phyloP scores from a whole-genome alignment of 2,888 invertebrate species.

The Gortyna flavago region DNA sequence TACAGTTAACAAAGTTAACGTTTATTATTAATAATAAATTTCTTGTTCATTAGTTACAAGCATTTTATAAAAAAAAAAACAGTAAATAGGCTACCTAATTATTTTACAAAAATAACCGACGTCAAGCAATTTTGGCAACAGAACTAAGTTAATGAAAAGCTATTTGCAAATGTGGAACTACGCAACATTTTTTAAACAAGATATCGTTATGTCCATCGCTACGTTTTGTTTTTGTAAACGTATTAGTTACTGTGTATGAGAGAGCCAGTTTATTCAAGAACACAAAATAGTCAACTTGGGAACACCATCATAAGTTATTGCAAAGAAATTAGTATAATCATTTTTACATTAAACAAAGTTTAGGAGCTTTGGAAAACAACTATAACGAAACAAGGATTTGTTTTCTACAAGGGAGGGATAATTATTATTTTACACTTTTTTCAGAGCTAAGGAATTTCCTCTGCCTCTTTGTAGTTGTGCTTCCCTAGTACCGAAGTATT shows the following conservation, averaged over 20 bases:
- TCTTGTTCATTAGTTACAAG: not conserved
- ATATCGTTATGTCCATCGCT: not conserved
- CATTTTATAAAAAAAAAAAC: no score
- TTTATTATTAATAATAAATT: not conserved
- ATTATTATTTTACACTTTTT: not conserved
- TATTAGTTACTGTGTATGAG: not conserved
- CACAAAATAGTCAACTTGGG: not conserved
- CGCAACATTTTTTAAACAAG: not conserved
- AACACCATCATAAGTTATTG: not conserved
- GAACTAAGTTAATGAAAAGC: no score
- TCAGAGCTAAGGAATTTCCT: slow-evolving; percentile 1
- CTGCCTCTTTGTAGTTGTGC: not conserved
- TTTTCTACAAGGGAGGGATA: no score
- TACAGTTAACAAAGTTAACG: not conserved
- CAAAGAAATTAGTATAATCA: not conserved
- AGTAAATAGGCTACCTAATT: no score
- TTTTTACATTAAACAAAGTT: not conserved
- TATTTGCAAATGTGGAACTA: not conserved
- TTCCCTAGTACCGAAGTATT: slow-evolving; percentile 37
- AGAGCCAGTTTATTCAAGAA: not conserved
- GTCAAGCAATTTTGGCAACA: not conserved
- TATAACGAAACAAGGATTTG: not conserved
- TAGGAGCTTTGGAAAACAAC: not conserved
- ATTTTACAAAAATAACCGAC: not conserved
- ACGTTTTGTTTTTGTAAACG: not conserved